A percentile compares a stretch with the other conserved stretches of the same genome.
These are phyloP conservation scores for Ephialtes manifestator DNA, from an alignment of 2,888 invertebrate genomes.

Conservation along the genomic window DNA sequence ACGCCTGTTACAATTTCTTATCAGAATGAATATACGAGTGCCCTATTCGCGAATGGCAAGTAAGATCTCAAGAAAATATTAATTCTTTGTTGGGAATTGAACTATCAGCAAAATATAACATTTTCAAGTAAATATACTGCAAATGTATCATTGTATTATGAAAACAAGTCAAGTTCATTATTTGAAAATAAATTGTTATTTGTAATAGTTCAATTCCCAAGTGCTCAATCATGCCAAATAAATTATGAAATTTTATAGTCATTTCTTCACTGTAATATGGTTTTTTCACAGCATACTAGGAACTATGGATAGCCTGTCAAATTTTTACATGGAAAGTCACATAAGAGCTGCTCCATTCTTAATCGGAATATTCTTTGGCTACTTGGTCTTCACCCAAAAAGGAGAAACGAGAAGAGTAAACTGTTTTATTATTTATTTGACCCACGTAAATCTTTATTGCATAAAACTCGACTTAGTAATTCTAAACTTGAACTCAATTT, in stretches of 20 bases:
- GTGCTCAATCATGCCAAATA: not conserved
- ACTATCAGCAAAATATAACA: not conserved
- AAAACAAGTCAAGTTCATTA: not conserved
- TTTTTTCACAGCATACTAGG: not conserved
- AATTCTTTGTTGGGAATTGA: not conserved
- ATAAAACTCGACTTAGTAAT: no score
- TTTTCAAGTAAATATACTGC: not conserved
- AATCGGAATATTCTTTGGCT: conserved; percentile 71
- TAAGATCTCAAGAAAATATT: not conserved
- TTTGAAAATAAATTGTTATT: not conserved
- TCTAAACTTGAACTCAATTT: not conserved
- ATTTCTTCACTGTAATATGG: not conserved
- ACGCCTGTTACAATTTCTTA: conserved; percentile 83
- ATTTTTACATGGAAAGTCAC: conserved; percentile 68
- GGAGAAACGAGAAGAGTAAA: conserved; percentile 38
- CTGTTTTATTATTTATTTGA: not conserved
- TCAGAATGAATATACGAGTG: conserved; percentile 81
- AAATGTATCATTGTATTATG: not conserved
- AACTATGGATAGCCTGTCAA: not conserved
- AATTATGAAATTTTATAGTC: not conserved
- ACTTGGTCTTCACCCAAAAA: conserved; percentile 44
- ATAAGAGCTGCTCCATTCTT: conserved; percentile 70
- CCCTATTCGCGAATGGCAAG: conserved; percentile 37
- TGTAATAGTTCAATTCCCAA: not conserved
- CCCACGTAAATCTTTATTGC: not conserved